Conservation (phyloP, 2,797 vertebrate species). For the Helarctos malayanus region DNA sequence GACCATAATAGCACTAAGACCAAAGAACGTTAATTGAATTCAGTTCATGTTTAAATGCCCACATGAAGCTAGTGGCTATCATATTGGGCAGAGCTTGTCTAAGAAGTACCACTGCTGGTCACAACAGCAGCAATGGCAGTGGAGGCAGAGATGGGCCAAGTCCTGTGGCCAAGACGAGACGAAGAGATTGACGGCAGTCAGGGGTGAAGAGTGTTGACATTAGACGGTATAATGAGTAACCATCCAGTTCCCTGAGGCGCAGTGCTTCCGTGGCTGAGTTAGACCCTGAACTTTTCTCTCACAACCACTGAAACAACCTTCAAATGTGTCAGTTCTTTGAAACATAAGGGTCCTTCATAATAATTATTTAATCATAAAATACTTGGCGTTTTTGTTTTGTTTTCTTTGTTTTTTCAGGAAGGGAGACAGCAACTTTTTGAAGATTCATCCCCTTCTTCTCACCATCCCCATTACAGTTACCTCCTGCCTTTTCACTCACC, state of each 20-base stretch:
- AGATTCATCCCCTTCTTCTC: background rate
- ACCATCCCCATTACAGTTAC: background rate
- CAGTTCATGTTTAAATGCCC: background rate
- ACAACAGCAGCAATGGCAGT: background rate
- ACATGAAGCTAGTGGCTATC: background rate
- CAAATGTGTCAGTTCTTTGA: background rate
- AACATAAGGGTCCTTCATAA: background rate
- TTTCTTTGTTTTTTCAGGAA: background rate
- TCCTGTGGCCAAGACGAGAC: background rate
- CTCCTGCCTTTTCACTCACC: rapidly evolving
- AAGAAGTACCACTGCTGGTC: background rate
- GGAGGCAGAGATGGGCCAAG: background rate
- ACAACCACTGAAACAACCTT: background rate
- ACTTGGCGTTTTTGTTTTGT: background rate
- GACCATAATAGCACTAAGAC: background rate
- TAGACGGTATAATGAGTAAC: background rate
- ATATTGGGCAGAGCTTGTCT: background rate
- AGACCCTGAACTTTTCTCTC: background rate
- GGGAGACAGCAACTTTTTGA: background rate
- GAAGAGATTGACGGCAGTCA: background rate
- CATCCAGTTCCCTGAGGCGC: background rate
- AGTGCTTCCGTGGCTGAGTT: background rate
- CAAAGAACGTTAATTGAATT: background rate
- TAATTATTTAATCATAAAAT: background rate
- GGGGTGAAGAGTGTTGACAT: background rate